These are phyloP conservation scores for Graptemys geographica DNA, from an alignment of 2,797 vertebrate genomes.

Conservation along the genomic window DNA sequence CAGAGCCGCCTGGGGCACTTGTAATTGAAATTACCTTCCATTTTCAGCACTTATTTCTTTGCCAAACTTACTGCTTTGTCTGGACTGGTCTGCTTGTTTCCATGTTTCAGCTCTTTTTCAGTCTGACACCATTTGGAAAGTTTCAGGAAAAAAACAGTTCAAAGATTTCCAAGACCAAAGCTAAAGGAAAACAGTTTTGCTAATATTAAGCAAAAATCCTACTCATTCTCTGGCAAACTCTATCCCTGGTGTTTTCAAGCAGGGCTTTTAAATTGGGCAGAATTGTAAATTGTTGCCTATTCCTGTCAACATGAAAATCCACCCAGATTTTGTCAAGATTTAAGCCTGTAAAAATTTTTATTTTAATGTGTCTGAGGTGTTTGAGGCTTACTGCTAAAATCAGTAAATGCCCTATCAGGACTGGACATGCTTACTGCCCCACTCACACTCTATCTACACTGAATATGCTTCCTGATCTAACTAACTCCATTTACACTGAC, in stretches of 20 bases:
- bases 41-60: neutral
- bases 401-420: neutral
- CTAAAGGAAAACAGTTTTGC: neutral
- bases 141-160: neutral
- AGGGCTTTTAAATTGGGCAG: neutral
- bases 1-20: neutral
- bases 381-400: slow-evolving; percentile 17
- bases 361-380: neutral
- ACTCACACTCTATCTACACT: neutral
- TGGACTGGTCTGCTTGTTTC: neutral
- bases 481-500: slow-evolving; percentile 13
- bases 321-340: neutral
- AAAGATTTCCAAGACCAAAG: neutral
- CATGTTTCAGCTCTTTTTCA: neutral
- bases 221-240: neutral
- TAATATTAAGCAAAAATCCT: neutral
- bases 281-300: neutral
- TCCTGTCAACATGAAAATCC: neutral
- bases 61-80: neutral
- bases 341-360: neutral
- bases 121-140: neutral
- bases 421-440: neutral
- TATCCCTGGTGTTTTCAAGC: neutral
- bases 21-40: neutral
- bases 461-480: neutral